Conservation (phyloP, 2,797 vertebrate species). For the Huso huso region DNA sequence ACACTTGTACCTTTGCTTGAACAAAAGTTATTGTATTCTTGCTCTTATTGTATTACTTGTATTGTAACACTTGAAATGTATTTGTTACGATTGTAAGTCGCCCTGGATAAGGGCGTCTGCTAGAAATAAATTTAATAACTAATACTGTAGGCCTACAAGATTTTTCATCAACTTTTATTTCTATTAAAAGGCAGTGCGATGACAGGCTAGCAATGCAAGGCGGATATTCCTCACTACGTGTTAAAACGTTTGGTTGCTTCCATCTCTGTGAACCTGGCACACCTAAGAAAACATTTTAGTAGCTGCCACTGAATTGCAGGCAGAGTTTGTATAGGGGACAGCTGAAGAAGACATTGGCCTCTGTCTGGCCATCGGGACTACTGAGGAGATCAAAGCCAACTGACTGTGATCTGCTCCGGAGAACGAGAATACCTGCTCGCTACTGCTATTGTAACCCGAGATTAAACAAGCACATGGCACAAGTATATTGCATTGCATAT, state of each 20-base stretch:
- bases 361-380: slow-evolving; percentile 52
- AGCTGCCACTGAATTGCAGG: slow-evolving; percentile 54
- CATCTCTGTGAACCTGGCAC: slow-evolving; percentile 63
- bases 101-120: too few relatives aligned
- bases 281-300: slow-evolving; percentile 87
- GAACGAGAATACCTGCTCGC: slow-evolving; percentile 62
- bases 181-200: slow-evolving; percentile 24
- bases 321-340: slow-evolving; percentile 64
- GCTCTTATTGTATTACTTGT: too few relatives aligned
- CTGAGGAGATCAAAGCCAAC: slow-evolving; percentile 74
- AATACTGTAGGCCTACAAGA: too few relatives aligned
- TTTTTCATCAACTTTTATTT: too few relatives aligned
- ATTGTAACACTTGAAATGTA: too few relatives aligned
- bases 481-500: background rate
- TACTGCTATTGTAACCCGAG: slow-evolving; percentile 34
- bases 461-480: slow-evolving; percentile 48
- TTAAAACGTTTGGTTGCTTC: slow-evolving; percentile 63
- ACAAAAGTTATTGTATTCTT: too few relatives aligned
- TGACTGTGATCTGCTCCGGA: slow-evolving; percentile 50
- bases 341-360: slow-evolving; percentile 90
- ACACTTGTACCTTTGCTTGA: too few relatives aligned
- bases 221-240: slow-evolving; percentile 65
- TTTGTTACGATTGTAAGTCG: too few relatives aligned
- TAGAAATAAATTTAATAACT: too few relatives aligned
- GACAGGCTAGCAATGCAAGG: slow-evolving; percentile 60